Evolutionary conservation across 1,140 invertebrate species (phyloP), one percentile per base, ranked within the genome.

Genomic region (Ceratitis capitata): DNA sequence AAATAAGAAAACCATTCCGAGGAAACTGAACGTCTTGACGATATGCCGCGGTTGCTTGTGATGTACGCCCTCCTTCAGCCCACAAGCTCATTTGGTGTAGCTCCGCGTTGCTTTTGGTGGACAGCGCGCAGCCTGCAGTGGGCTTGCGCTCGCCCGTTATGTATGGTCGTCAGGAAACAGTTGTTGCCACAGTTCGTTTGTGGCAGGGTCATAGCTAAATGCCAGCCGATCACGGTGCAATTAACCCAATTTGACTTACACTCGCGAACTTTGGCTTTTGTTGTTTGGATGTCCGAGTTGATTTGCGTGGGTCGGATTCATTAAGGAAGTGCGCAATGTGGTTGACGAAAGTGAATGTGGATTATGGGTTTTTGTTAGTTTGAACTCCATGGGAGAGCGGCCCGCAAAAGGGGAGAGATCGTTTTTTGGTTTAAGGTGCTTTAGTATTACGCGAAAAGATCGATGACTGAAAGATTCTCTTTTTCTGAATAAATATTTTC

Each of bases 211-310:
- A 78, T 1, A 42, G n/a, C 5, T 0, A 78, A 47, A 47, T 78
- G 39, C 69, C 39, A 42, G 1, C 19, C 39, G n/a, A n/a, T 78
- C 39, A 45, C n/a, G n/a, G 39, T n/a, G 39, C 69, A 32, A 78
- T 78, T 78, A 78, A 78, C 69, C 69, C 35, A 78, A 45, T 78
- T 78, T 78, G 39, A 78, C 69, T 45, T 78, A 78, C n/a, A n/a
- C 42, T 78, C 10, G 69, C 39, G 19, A 47, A 39, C 69, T 23
- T 7, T 16, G 12, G 42, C 35, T 29, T 14, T 61, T 42, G 29
- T 23, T n/a, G 19, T 35, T 69, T 42, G 35, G 4, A 10, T 47
- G 69, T 39, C 5, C 39, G 39, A 35, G 10, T n/a, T 39, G 35
- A n/a, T 45, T 78, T 19, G 19, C 5, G 7, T 78, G 42, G 69